Percentiles rank a stretch among this genome's conserved stretches.
These are phyloP conservation scores for Mechanitis messenoides DNA, from an alignment of 2,888 invertebrate genomes.

Conservation along the genomic window DNA sequence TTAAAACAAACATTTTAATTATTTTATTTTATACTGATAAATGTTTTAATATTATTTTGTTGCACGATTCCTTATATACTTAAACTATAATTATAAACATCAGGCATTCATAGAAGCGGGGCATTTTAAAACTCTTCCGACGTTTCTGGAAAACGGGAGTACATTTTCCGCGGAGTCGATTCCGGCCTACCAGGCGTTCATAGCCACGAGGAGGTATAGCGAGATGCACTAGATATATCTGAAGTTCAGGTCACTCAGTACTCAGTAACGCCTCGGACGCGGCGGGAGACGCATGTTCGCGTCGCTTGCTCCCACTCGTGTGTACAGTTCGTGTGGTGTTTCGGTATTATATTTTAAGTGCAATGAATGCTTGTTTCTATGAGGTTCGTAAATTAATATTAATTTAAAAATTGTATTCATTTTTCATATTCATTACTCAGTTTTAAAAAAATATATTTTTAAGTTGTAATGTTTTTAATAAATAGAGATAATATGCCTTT, in stretches of 20 bases:
- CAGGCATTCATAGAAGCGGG: background rate
- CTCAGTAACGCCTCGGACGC: constrained; percentile 58
- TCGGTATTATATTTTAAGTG: constrained; percentile 29
- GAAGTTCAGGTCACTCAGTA: constrained; percentile 52
- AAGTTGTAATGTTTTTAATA: background rate
- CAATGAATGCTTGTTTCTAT: constrained; percentile 31
- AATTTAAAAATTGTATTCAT: background rate
- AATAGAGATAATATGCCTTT: background rate
- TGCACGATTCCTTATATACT: no score
- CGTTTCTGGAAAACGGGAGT: constrained; percentile 30
- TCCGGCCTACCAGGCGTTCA: constrained; percentile 53
- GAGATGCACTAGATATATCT: constrained; percentile 55
- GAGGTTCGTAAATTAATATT: constrained; percentile 33
- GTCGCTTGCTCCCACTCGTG: constrained; percentile 32
- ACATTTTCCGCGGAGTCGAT: constrained; percentile 33
- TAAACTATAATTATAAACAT: no score
- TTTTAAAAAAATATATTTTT: background rate
- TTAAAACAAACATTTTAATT: background rate
- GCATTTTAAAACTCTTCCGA: constrained; percentile 15
- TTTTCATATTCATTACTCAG: background rate
- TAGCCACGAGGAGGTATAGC: constrained; percentile 41
- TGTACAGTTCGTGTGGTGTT: constrained; percentile 36
- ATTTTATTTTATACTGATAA: background rate
- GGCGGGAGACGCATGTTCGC: constrained; percentile 44
- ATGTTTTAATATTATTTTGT: background rate